Conservation (phyloP, 2,113 vertebrate species). For the Heloderma charlesbogerti region DNA sequence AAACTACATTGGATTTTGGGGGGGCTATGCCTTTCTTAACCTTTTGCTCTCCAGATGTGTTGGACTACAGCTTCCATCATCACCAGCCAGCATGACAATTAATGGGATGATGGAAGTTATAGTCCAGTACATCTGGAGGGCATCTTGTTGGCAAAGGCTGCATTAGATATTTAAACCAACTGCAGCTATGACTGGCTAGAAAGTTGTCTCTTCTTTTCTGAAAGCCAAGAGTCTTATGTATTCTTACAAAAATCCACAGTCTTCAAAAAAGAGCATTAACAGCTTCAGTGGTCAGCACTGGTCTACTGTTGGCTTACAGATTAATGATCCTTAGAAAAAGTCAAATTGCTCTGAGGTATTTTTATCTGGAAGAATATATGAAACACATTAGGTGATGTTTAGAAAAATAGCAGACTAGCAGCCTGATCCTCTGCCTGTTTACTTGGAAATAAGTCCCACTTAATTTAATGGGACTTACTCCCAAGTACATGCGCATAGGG, state of each 20-base stretch:
- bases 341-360: not conserved
- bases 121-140: not conserved
- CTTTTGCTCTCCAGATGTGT: not conserved
- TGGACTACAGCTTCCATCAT: not conserved
- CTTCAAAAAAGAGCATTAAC: not conserved
- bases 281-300: not conserved
- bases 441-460: not conserved
- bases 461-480: not conserved
- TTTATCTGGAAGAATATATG: not conserved
- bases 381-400: not conserved
- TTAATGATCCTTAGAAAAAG: not conserved
- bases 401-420: not conserved
- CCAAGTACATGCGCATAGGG: not conserved
- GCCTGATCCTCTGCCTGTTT: not conserved
- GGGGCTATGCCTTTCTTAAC: not conserved
- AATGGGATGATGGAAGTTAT: not conserved
- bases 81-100: not conserved
- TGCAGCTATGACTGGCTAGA: not conserved
- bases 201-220: not conserved
- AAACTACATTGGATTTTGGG: not conserved
- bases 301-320: not conserved
- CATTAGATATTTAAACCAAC: not conserved
- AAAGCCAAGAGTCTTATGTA: not conserved
- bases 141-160: too few species aligned
- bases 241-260: not conserved